Base-by-base conservation (phyloP, 2,113 vertebrate genomes). In the Ondatra zibethicus region DNA sequence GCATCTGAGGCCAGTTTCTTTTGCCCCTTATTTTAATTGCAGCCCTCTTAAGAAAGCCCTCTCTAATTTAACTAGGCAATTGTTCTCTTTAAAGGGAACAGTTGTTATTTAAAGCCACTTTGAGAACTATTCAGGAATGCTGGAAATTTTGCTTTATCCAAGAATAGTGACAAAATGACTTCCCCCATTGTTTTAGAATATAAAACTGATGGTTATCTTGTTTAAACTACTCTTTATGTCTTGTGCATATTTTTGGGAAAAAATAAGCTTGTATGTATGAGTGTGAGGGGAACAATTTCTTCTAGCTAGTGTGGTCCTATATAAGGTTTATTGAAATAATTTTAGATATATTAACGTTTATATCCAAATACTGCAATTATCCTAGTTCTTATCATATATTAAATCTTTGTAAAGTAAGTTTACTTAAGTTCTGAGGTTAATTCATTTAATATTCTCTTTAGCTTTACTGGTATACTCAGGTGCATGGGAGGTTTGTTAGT, bases 61-160 rank as follows among this genome's bases (percentile, higher is more conserved):
- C 77, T 93, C 91, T 96, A 96, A 98, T 96, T 81, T 96, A 96
- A 97, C 63, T 86, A 97, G 97, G 81, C 96, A 98, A 98, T 98
- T 97, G 90, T 95, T 98, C 91, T 91, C 80, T 91, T 97, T 16
- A 66, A 94, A 97, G 73, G 84, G 93, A 96, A 70, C 84, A 85
- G 94, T 96, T 88, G 76, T 65, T 63, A 95, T 97, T 98, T 98
- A 95, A 77, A 88, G 94, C 70, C 94, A 96, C 94, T 97, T 93
- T 92, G 90, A 85, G 91, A 97, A 96, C 73, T 90, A 42, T 80
- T 78, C 70, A 92, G 91, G 93, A 97, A 96, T 95, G 31, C 63
- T 95, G 96, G 92, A 76, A 90, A 12, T 76, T 94, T 97, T 96
- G 97, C 95, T 98, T 93, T 95, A 97, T 87, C 92, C 68, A 55